phyloP scores from a whole-genome alignment of 1,140 invertebrate genomes.

The Hyphantria cunea region DNA sequence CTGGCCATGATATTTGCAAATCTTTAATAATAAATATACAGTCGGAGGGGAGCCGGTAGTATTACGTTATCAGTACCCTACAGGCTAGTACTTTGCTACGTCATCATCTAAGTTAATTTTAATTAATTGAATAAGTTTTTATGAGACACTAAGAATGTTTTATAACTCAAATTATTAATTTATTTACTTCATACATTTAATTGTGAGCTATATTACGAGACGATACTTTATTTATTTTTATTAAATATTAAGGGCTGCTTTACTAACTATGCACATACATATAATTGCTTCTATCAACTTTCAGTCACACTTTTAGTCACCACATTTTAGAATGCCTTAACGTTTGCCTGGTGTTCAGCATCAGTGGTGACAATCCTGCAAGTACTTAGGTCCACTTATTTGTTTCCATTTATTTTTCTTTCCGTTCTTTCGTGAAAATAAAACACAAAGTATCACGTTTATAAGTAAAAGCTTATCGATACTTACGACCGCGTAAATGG shows the following conservation, averaged over 20 bases:
- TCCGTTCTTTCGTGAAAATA: constrained; percentile 1
- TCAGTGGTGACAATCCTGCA: too few species aligned
- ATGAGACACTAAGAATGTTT: background rate
- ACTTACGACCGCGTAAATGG: constrained; percentile 18
- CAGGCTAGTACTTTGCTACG: constrained; percentile 33
- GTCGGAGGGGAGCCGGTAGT: constrained; percentile 35
- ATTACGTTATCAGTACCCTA: constrained; percentile 45
- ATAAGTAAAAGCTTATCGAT: constrained; percentile 30
- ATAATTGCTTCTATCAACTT: too few species aligned
- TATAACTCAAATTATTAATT: background rate
- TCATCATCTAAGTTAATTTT: constrained; percentile 19
- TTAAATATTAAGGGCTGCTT: background rate
- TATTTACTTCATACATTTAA: too few species aligned
- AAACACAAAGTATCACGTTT: constrained; percentile 17
- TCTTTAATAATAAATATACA: constrained; percentile 61
- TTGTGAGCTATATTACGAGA: too few species aligned
- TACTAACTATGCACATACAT: too few species aligned
- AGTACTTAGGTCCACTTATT: too few species aligned
- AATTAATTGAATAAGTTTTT: constrained; percentile 5
- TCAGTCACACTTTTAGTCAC: too few species aligned
- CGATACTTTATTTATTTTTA: background rate
- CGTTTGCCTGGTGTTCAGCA: too few species aligned
- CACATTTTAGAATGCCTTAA: too few species aligned
- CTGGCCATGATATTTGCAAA: constrained; percentile 52
- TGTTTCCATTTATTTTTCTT: too few species aligned